Conservation (phyloP, 2,888 invertebrate species). For the Nymphalis c-album region DNA sequence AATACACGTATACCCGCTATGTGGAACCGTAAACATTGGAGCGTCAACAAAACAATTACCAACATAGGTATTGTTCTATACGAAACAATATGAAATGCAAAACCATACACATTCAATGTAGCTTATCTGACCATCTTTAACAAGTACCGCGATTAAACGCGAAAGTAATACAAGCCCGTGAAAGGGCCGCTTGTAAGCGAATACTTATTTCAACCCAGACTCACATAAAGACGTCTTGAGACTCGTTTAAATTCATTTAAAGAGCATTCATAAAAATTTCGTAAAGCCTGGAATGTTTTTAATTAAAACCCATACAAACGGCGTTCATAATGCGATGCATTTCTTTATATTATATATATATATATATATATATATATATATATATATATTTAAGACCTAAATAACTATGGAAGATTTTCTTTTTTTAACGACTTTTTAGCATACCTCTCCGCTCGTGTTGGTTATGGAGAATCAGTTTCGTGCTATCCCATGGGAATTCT, state of each 20-base stretch:
- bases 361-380: background rate
- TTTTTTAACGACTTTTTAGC: background rate
- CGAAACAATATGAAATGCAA: constrained; percentile 1
- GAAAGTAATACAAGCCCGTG: constrained; percentile 15
- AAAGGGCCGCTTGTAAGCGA: constrained; percentile 31
- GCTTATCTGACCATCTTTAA: constrained; percentile 22
- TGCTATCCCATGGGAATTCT: too few species aligned
- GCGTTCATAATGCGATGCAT: constrained; percentile 34
- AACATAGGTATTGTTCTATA: background rate
- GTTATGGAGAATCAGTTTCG: too few species aligned
- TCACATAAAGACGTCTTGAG: constrained; percentile 28
- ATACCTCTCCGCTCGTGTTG: too few species aligned
- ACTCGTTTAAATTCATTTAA: constrained; percentile 32
- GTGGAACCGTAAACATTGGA: too few species aligned
- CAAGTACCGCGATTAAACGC: constrained; percentile 18
- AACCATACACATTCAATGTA: constrained; percentile 6
- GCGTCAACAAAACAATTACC: background rate
- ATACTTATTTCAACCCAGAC: constrained; percentile 24
- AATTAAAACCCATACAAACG: constrained; percentile 38
- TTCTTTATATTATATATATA: constrained; percentile 16
- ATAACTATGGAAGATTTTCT: constrained; percentile 6
- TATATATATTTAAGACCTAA: background rate
- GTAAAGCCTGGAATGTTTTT: constrained; percentile 33
- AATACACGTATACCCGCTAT: too few species aligned
- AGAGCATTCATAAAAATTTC: constrained; percentile 29